Evolutionary conservation across 2,113 vertebrate genomes (phyloP).

Genomic region (Vanacampus margaritifer): DNA sequence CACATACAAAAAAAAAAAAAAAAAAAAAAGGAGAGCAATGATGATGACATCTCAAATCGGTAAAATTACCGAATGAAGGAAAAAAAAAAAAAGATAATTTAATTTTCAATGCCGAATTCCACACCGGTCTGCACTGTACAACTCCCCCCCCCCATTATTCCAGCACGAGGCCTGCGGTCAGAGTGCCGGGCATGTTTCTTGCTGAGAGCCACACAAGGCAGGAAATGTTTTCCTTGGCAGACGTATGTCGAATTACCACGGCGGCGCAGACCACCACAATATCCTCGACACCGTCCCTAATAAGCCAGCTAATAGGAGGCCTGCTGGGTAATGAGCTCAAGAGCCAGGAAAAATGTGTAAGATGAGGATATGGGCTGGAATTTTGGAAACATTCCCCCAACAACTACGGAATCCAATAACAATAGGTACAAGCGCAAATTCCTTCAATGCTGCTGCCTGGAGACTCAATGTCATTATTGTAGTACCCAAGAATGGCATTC

Average conservation of each 20-base stretch:
- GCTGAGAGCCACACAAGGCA: conserved; percentile 56
- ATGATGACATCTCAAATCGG: too few relatives aligned
- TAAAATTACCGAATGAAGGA: too few relatives aligned
- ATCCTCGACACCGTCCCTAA: conserved; percentile 55
- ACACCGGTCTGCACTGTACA: conserved; percentile 20
- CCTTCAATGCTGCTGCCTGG: conserved; percentile 21
- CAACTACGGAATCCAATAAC: conserved; percentile 48
- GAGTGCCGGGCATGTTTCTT: conserved; percentile 45
- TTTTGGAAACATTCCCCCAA: conserved; percentile 46
- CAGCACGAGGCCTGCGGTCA: conserved; percentile 41
- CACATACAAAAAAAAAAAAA: too few relatives aligned
- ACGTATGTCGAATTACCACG: conserved; percentile 62
- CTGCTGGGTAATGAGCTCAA: conserved; percentile 47
- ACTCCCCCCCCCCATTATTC: conserved; percentile 31
- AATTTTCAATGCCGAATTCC: conserved; percentile 44
- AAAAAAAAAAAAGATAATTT: conserved; percentile 38
- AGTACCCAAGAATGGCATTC: conserved; percentile 50
- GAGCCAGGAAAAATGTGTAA: conserved; percentile 48
- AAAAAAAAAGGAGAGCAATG: too few relatives aligned
- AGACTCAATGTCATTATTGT: conserved; percentile 59
- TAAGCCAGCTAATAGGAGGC: conserved; percentile 51
- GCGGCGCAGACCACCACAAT: conserved; percentile 50
- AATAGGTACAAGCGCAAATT: conserved; percentile 46
- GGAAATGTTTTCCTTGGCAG: conserved; percentile 74
- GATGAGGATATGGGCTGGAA: conserved; percentile 34